phyloP scores from a whole-genome alignment of 2,888 invertebrate genomes.

The Scaptomyza tumidula region DNA sequence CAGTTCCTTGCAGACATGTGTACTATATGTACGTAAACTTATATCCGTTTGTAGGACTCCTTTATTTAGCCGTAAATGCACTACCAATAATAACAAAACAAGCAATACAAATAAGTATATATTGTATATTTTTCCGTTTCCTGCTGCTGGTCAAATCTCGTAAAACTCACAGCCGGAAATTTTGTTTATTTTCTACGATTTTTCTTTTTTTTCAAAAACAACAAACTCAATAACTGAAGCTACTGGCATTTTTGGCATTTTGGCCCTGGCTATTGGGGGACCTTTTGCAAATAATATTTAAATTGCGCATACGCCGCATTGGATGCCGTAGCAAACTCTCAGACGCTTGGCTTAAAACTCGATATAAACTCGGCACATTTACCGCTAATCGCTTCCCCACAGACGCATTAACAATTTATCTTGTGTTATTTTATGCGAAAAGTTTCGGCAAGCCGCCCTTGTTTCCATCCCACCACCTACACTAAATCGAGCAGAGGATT shows the following conservation, averaged over 20 bases:
- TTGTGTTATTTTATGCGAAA: constrained; percentile 80
- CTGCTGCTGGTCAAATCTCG: constrained; percentile 22
- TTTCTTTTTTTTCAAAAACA: constrained; percentile 1
- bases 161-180: constrained; percentile 23
- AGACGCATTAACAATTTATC: constrained; percentile 82
- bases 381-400: constrained; percentile 81
- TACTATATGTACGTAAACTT: constrained; percentile 1
- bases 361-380: constrained; percentile 77
- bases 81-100: constrained; percentile 22
- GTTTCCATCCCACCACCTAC: not conserved
- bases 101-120: constrained; percentile 2
- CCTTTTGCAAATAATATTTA: constrained; percentile 54
- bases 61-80: constrained; percentile 25
- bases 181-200: constrained; percentile 23
- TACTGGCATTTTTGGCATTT: constrained; percentile 2
- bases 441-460: constrained; percentile 48
- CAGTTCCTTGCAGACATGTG: constrained; percentile 42
- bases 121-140: constrained; percentile 17
- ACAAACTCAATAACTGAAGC: constrained; percentile 21
- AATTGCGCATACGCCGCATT: constrained; percentile 62
- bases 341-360: constrained; percentile 46
- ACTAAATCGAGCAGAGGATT: constrained; percentile 53
- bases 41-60: constrained; percentile 4
- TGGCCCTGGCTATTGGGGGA: constrained; percentile 1
- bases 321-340: constrained; percentile 29